Percentiles rank a stretch among this genome's conserved stretches.
These are phyloP conservation scores for Caprella mutica DNA, from an alignment of 2,888 invertebrate genomes.

Conservation along the genomic window DNA sequence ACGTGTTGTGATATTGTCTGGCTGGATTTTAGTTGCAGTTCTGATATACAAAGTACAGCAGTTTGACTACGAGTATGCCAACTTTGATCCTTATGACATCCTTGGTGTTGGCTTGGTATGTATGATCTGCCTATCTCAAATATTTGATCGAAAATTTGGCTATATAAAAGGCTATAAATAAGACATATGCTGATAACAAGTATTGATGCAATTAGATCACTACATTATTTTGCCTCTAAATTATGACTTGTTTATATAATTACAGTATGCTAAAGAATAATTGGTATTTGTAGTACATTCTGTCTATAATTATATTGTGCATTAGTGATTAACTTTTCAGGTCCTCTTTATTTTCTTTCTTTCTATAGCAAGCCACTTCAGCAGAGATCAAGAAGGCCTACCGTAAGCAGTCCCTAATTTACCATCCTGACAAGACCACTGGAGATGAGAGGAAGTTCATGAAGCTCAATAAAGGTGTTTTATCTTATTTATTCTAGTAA, in stretches of 20 bases:
- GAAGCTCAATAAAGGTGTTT: slow-evolving; percentile 93
- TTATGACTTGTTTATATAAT: too few species aligned
- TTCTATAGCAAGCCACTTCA: slow-evolving; percentile 61
- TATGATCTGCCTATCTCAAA: too few species aligned
- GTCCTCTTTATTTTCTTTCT: background rate
- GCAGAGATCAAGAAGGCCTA: slow-evolving; percentile 91
- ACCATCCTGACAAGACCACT: slow-evolving; percentile 96
- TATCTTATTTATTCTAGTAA: too few species aligned
- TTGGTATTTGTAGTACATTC: too few species aligned
- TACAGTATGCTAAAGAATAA: background rate
- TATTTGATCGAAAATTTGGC: too few species aligned
- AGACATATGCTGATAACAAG: background rate
- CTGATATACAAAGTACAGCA: slow-evolving; percentile 85
- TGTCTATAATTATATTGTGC: too few species aligned
- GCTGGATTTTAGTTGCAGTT: slow-evolving; percentile 69
- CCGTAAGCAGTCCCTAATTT: slow-evolving; percentile 76
- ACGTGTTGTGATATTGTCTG: slow-evolving; percentile 55
- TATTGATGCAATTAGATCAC: background rate
- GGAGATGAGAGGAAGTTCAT: slow-evolving; percentile 96
- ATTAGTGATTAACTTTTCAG: too few species aligned
- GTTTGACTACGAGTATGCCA: slow-evolving; percentile 95
- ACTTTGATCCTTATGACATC: slow-evolving; percentile 97
- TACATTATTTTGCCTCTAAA: too few species aligned
- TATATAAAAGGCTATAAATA: too few species aligned
- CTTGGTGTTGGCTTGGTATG: slow-evolving; percentile 69